Percentiles rank a stretch among this genome's conserved stretches.
Conservation (phyloP, 2,113 vertebrate species). For the Myiagra hebetior region DNA sequence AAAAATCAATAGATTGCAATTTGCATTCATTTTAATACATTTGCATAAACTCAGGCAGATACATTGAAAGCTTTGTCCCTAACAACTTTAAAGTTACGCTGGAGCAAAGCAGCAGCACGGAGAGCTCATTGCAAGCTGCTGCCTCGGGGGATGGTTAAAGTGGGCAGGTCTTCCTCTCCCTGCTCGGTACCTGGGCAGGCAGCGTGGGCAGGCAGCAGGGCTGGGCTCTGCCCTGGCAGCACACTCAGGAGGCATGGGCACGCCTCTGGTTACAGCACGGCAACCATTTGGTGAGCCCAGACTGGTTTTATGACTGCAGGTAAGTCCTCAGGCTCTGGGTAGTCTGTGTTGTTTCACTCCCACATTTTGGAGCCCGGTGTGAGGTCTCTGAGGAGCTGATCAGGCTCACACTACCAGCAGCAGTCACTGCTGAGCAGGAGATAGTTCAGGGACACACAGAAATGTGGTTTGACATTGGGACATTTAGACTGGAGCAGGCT, state of each 20-base stretch:
- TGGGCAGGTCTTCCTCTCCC: neutral
- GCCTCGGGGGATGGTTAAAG: neutral
- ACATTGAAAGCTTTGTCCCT: constrained; percentile 32
- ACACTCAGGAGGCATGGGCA: neutral
- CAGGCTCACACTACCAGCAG: neutral
- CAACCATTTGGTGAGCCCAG: neutral
- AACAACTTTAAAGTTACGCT: constrained; percentile 23
- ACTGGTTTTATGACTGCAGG: neutral
- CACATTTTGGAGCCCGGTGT: rapidly evolving
- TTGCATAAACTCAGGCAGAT: constrained; percentile 48
- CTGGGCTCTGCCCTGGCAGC: neutral
- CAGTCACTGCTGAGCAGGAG: neutral
- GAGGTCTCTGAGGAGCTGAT: neutral
- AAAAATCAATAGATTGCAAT: constrained; percentile 70
- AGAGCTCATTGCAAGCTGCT: neutral
- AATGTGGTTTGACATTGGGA: neutral
- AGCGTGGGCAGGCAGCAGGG: neutral
- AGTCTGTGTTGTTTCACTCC: neutral
- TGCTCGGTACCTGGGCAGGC: rapidly evolving
- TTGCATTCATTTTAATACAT: constrained; percentile 68
- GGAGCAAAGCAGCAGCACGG: neutral
- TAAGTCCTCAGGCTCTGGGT: neutral
- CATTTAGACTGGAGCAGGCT: neutral
- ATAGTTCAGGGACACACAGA: neutral
- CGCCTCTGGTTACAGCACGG: neutral